Percentiles rank a stretch among this genome's conserved stretches.
Conservation (phyloP, 2,797 vertebrate species). For the Lophius americanus region DNA sequence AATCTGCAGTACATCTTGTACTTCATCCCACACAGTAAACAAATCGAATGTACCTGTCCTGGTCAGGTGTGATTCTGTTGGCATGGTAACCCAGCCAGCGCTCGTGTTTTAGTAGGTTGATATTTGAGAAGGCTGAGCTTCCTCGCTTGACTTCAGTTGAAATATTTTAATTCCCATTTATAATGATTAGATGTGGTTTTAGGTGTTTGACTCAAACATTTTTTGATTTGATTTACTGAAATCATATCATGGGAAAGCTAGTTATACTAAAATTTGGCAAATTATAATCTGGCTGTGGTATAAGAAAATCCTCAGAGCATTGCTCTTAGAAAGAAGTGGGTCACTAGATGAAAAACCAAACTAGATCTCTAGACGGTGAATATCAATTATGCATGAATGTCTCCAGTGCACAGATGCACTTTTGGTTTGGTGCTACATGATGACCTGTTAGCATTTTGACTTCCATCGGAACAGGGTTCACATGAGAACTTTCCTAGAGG, state of each 20-base stretch:
- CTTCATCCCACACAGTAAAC: too few relatives aligned
- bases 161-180: too few relatives aligned
- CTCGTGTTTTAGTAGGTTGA: too few relatives aligned
- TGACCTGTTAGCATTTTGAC: neutral
- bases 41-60: too few relatives aligned
- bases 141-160: too few relatives aligned
- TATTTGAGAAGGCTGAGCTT: too few relatives aligned
- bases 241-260: neutral
- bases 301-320: neutral
- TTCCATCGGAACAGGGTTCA: neutral
- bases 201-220: neutral
- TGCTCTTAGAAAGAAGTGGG: constrained; percentile 41
- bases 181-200: neutral
- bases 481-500: too few relatives aligned
- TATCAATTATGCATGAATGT: constrained; percentile 64
- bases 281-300: neutral
- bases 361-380: constrained; percentile 35
- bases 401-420: constrained; percentile 17
- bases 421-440: constrained; percentile 4
- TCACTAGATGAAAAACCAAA: constrained; percentile 45
- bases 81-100: too few relatives aligned
- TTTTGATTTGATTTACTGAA: too few relatives aligned
- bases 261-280: neutral
- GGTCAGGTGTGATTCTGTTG: too few relatives aligned
- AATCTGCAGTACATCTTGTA: too few relatives aligned